Base-by-base conservation (phyloP, 2,797 vertebrate species). In the Sarcoramphus papa region DNA sequence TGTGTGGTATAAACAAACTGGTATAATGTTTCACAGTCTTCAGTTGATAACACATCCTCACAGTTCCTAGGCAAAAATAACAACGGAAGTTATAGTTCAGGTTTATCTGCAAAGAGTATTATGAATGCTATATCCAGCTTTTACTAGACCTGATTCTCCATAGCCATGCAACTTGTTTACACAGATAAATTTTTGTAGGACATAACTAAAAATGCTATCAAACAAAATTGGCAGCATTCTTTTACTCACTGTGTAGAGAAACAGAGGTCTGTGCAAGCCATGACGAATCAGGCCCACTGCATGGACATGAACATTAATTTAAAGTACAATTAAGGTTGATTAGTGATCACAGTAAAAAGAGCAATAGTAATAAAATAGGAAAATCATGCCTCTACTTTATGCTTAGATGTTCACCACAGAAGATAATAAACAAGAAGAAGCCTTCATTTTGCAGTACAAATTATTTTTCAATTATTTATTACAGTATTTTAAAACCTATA, bases 1-100 rank as follows among this genome's bases (percentile, higher is more conserved):
- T 99, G 98, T n/a, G 98, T 98, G 21, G 98, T 97, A 95, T 99
- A 99, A 87, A 99, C 99, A 91, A 99, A 98, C 97, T 98, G 98
- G 93, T 98, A 98, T 95, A 99, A 96, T 48, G 92, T 98, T 97
- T 98, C 97, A 97, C 98, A 98, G 97, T 99, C 99, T 48, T 98
- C 98, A 43, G 97, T 81, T 67, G 97, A 97, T 89, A 99, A 97
- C 20, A 97, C 96, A n/a, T 99, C 98, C 14, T 98, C 98, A 67
- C 98, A 98, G 60, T 98, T 97, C 97, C 99, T 99, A 91, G 83
- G 94, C 94, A 88, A 94, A 97, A 94, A 95, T 84, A 91, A 96
- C 83, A 95, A 70, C 22, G 4, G 94, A 95, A 95, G 93, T 97
- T 95, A 89, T 4, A 89, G 82, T 62, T 73, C 78, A 78, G 68